Conservation (phyloP, 2,888 invertebrate genomes). For the Antheraea yamamai region DNA sequence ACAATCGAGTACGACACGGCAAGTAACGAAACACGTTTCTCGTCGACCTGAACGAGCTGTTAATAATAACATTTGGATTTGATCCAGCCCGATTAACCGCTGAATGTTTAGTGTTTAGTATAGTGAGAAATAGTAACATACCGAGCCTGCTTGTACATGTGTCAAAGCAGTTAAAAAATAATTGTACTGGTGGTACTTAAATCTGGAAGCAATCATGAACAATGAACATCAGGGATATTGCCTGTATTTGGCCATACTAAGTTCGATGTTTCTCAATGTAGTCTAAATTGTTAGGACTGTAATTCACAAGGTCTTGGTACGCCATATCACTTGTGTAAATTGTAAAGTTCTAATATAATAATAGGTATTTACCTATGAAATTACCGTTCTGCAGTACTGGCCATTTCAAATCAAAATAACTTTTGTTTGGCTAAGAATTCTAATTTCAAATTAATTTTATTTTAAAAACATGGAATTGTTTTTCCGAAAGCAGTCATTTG, state of each 20-base stretch:
- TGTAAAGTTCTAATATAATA: not conserved
- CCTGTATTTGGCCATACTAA: too few species aligned
- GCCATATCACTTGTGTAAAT: not conserved
- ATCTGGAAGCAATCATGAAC: not conserved
- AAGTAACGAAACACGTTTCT: not conserved
- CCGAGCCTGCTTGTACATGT: not conserved
- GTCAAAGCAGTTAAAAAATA: too few species aligned
- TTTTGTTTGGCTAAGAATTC: too few species aligned
- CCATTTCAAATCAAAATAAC: too few species aligned
- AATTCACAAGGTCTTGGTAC: too few species aligned
- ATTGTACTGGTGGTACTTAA: not conserved
- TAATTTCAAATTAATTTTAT: too few species aligned
- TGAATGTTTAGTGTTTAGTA: constrained; percentile 3
- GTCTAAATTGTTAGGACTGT: too few species aligned
- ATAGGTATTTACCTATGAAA: too few species aligned
- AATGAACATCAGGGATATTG: not conserved
- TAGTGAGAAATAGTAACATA: not conserved
- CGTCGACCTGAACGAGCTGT: constrained; percentile 29
- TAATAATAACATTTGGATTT: constrained; percentile 37
- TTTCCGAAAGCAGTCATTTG: too few species aligned
- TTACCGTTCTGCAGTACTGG: too few species aligned
- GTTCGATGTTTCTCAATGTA: too few species aligned
- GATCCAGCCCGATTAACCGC: constrained; percentile 27
- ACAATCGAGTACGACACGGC: not conserved
- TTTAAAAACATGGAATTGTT: too few species aligned